These are phyloP conservation scores for Sebastes steindachneri DNA, from an alignment of 2,797 vertebrate species.

Conservation along the genomic window DNA sequence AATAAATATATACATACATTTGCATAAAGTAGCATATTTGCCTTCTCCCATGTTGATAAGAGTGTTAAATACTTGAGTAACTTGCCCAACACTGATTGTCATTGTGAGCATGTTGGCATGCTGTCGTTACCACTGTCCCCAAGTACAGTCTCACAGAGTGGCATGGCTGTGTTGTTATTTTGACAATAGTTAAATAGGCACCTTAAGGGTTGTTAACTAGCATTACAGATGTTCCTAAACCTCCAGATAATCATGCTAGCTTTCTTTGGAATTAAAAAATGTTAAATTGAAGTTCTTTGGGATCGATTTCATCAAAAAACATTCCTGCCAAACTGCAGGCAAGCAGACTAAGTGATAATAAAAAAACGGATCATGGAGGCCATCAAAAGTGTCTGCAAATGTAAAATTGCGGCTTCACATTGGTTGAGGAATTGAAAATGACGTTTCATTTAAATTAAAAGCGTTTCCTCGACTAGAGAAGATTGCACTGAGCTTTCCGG, in stretches of 20 bases:
- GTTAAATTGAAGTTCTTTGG: background rate
- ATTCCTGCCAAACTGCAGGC: background rate
- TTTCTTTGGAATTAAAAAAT: background rate
- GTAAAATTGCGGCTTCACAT: background rate
- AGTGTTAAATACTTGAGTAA: too few species aligned
- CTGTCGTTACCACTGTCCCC: background rate
- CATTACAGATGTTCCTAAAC: background rate
- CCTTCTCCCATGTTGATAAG: too few species aligned
- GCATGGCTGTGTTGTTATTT: background rate
- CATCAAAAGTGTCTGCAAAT: background rate
- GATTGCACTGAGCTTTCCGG: background rate
- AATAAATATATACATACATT: too few species aligned
- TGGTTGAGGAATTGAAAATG: background rate
- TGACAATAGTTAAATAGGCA: background rate
- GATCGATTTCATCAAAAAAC: background rate
- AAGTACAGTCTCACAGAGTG: background rate
- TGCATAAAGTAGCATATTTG: too few species aligned
- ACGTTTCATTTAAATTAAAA: background rate
- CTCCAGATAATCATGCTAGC: background rate
- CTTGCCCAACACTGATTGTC: background rate
- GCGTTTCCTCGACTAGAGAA: slow-evolving; percentile 1
- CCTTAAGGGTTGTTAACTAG: background rate
- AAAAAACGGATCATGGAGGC: background rate
- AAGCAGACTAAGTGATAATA: background rate
- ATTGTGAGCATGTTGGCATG: background rate